These are phyloP conservation scores for Hyperopisus bebe DNA, from an alignment of 2,113 vertebrate species.

Conservation along the genomic window DNA sequence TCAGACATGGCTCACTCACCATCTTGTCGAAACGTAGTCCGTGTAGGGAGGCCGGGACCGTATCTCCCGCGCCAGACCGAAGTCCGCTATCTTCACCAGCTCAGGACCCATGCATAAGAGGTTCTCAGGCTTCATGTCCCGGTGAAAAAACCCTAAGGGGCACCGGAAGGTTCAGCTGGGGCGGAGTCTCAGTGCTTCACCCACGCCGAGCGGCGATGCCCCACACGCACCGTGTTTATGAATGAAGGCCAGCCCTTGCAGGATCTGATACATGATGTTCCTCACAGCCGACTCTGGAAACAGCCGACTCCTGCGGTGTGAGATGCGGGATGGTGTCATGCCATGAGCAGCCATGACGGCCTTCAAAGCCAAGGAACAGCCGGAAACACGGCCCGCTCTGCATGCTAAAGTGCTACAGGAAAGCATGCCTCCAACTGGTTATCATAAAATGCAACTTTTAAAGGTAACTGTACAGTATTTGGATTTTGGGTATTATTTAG, in stretches of 20 bases:
- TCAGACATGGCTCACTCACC: constrained; percentile 58
- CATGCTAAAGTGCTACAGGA: neutral
- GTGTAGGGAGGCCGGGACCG: constrained; percentile 93
- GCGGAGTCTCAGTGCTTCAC: neutral
- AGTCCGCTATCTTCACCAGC: constrained; percentile 96
- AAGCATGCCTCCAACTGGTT: neutral
- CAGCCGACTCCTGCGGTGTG: constrained; percentile 83
- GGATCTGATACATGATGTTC: constrained; percentile 98
- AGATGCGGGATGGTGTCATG: constrained; percentile 39
- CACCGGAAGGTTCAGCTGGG: neutral
- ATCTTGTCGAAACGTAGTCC: constrained; percentile 96
- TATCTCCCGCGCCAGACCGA: constrained; percentile 92
- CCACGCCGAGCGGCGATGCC: neutral
- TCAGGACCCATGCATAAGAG: constrained; percentile 95
- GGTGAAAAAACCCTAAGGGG: constrained; percentile 83
- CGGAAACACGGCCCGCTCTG: neutral
- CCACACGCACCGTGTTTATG: constrained; percentile 91
- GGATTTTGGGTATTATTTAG: neutral
- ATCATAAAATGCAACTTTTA: neutral
- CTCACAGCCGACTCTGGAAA: constrained; percentile 95
- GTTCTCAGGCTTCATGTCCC: constrained; percentile 98
- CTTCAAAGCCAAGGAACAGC: neutral
- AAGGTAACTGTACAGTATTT: neutral
- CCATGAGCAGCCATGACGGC: neutral
- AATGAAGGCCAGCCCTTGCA: constrained; percentile 95